A percentile compares a stretch with the other conserved stretches of the same genome.
Conservation (phyloP, 2,888 invertebrate species). For the Altica lythri region DNA sequence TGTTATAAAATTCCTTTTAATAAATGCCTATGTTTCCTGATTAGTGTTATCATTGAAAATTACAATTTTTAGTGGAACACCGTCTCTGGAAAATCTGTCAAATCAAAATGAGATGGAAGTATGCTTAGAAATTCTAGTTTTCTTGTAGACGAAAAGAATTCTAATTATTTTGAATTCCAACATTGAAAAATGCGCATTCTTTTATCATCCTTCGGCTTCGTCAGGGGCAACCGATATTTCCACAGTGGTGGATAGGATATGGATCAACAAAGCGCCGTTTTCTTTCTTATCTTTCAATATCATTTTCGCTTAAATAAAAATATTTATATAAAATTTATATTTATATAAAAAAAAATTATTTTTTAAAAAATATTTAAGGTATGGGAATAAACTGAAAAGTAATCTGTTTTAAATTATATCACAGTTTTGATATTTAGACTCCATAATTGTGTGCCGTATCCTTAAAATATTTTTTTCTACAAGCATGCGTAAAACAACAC, state of each 20-base stretch:
- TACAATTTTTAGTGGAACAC: too few relatives aligned
- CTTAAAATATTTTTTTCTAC: too few relatives aligned
- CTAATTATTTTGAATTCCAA: constrained; percentile 19
- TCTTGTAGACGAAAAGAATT: constrained; percentile 9
- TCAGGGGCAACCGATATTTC: constrained; percentile 17
- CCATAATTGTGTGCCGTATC: too few relatives aligned
- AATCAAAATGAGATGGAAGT: neutral
- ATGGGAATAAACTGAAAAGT: neutral
- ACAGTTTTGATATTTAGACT: too few relatives aligned
- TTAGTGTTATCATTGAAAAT: too few relatives aligned
- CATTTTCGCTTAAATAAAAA: too few relatives aligned
- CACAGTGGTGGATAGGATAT: constrained; percentile 3
- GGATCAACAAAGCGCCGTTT: constrained; percentile 4
- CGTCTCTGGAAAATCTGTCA: too few relatives aligned
- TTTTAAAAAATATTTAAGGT: neutral
- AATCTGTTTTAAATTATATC: too few relatives aligned
- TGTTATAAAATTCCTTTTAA: too few relatives aligned
- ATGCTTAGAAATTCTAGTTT: neutral
- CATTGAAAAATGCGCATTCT: constrained; percentile 9
- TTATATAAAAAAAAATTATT: neutral
- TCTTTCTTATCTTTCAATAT: neutral
- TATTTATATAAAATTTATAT: too few relatives aligned
- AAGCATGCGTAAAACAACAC: too few relatives aligned
- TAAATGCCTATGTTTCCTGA: too few relatives aligned
- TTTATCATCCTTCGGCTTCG: constrained; percentile 2